These are phyloP conservation scores for Euplexia lucipara DNA, from an alignment of 2,888 invertebrate genomes.

Conservation along the genomic window DNA sequence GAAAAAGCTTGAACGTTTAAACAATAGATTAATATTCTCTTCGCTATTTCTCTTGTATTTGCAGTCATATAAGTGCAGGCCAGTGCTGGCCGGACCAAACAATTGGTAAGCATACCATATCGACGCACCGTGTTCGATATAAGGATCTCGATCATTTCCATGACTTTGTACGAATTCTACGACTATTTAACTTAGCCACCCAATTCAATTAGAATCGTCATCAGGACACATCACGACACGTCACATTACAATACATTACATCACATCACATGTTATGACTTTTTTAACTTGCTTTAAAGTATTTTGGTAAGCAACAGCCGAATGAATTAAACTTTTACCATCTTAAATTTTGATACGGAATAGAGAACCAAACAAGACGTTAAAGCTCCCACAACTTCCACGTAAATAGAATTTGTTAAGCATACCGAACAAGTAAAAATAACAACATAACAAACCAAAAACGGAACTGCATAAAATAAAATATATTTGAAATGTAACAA, in stretches of 20 bases:
- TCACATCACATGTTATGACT: neutral
- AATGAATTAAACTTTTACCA: neutral
- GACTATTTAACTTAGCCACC: constrained; percentile 30
- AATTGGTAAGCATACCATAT: neutral
- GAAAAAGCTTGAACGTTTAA: constrained; percentile 1
- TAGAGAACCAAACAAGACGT: no score
- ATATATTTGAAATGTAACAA: constrained; percentile 35
- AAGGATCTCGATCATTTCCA: constrained; percentile 24
- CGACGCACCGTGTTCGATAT: constrained; percentile 30
- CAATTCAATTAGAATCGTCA: constrained; percentile 34
- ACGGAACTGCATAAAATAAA: constrained; percentile 28
- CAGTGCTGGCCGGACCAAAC: no score
- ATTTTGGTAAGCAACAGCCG: neutral
- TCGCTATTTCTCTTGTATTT: neutral
- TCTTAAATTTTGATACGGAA: constrained; percentile 1
- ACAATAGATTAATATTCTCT: neutral
- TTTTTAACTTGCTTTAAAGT: neutral
- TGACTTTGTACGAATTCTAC: constrained; percentile 50
- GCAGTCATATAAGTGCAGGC: neutral
- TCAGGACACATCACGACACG: constrained; percentile 22
- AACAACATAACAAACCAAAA: constrained; percentile 50
- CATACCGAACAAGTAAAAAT: constrained; percentile 33
- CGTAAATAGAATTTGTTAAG: constrained; percentile 32
- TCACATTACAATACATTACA: constrained; percentile 12
- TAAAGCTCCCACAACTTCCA: no score